Percentiles rank a stretch among this genome's conserved stretches.
Conservation (phyloP, 1,140 invertebrate species). For the Prorops nasuta region DNA sequence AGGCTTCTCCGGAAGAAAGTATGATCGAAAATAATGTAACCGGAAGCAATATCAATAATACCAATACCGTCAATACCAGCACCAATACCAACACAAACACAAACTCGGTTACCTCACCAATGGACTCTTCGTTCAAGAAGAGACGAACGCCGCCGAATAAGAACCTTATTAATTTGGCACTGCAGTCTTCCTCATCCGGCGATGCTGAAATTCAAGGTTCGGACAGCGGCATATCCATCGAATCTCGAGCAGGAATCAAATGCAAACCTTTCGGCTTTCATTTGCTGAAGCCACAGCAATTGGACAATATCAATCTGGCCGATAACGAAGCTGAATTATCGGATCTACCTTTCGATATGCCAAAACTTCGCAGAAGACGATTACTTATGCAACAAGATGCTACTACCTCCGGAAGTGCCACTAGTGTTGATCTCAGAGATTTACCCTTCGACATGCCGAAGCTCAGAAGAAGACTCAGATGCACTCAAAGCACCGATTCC, state of each 20-base stretch:
- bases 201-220: slow-evolving; percentile 78
- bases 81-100: slow-evolving; percentile 39
- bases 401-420: slow-evolving; percentile 69
- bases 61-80: slow-evolving; percentile 44
- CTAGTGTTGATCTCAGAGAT: slow-evolving; percentile 73
- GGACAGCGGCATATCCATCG: slow-evolving; percentile 82
- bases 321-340: slow-evolving; percentile 62
- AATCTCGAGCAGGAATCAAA: slow-evolving; percentile 74
- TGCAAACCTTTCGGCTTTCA: slow-evolving; percentile 59
- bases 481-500: slow-evolving; percentile 61
- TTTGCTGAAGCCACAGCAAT: slow-evolving; percentile 55
- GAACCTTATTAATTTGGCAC: slow-evolving; percentile 70
- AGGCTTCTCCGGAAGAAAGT: slow-evolving; percentile 66
- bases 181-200: slow-evolving; percentile 62
- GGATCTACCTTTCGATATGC: slow-evolving; percentile 85
- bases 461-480: slow-evolving; percentile 68
- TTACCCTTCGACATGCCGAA: slow-evolving; percentile 90
- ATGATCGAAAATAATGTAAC: slow-evolving; percentile 50
- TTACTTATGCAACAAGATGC: slow-evolving; percentile 57
- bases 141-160: slow-evolving; percentile 71
- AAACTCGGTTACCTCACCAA: slow-evolving; percentile 52
- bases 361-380: slow-evolving; percentile 76
- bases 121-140: slow-evolving; percentile 59
- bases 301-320: slow-evolving; percentile 53
- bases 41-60: slow-evolving; percentile 39